Evolutionary conservation across 2,113 vertebrate genomes (phyloP).

Genomic region (Oxyruncus cristatus): DNA sequence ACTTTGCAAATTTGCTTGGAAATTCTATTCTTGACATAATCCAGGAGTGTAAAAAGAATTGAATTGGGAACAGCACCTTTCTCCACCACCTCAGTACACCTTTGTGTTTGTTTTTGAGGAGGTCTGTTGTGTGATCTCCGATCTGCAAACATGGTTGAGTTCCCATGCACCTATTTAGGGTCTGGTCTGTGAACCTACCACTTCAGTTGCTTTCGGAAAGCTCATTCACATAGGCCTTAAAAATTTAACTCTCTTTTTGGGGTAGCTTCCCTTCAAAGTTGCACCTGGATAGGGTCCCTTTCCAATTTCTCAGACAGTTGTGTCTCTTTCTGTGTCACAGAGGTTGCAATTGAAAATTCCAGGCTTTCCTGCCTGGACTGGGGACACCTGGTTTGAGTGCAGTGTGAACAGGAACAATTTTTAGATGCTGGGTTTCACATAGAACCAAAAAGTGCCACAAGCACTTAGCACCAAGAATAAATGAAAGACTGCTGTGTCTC

Average conservation of each 20-base stretch:
- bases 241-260: neutral
- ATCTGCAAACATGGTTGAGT: rapidly evolving
- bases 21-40: neutral
- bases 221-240: neutral
- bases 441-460: neutral
- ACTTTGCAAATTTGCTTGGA: constrained; percentile 13
- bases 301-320: neutral
- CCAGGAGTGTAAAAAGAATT: neutral
- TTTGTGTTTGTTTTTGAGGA: neutral
- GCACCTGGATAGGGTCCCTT: neutral
- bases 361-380: neutral
- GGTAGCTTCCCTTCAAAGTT: neutral
- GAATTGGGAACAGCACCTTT: neutral
- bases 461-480: neutral
- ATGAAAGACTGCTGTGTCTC: neutral
- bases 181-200: rapidly evolving
- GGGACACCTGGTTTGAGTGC: neutral
- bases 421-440: neutral
- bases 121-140: neutral
- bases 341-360: neutral
- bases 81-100: neutral
- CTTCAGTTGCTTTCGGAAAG: neutral
- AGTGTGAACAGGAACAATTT: neutral
- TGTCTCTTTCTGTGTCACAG: neutral
- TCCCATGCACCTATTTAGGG: neutral